Evolutionary conservation across 2,113 vertebrate species (phyloP).

Genomic region (Stigmatopora nigra): DNA sequence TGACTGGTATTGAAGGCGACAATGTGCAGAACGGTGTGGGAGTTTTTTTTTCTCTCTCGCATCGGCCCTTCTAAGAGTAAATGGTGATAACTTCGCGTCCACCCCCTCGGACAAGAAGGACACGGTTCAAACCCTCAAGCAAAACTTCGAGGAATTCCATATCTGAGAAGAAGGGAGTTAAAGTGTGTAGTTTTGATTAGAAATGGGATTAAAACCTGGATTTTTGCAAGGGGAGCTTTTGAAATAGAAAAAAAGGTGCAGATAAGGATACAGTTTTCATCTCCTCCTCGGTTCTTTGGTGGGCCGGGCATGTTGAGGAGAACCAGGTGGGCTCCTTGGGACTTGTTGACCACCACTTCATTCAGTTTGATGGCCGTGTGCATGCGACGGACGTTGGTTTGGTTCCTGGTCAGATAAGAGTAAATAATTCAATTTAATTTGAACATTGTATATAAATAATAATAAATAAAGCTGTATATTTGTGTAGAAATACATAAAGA

Average conservation of each 20-base stretch:
- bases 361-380: constrained; percentile 94
- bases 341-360: constrained; percentile 83
- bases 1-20: constrained; percentile 33
- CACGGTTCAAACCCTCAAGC: constrained; percentile 86
- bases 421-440: constrained; percentile 10
- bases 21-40: constrained; percentile 25
- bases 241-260: too few species aligned
- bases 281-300: constrained; percentile 82
- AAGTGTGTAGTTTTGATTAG: constrained; percentile 32
- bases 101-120: constrained; percentile 86
- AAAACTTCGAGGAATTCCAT: constrained; percentile 97
- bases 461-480: not conserved
- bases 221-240: too few species aligned
- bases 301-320: constrained; percentile 96
- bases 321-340: constrained; percentile 87
- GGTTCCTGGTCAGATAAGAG: constrained; percentile 73
- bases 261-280: constrained; percentile 93
- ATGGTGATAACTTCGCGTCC: constrained; percentile 96
- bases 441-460: not conserved
- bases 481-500: not conserved
- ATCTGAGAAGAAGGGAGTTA: constrained; percentile 71
- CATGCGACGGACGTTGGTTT: constrained; percentile 93
- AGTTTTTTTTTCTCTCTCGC: constrained; percentile 34
- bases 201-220: too few species aligned
- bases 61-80: constrained; percentile 73